Evolutionary conservation across 2,888 invertebrate species (phyloP), one percentile per base, ranked within the genome.

Genomic region (Drosophila nr. perissopoda): DNA sequence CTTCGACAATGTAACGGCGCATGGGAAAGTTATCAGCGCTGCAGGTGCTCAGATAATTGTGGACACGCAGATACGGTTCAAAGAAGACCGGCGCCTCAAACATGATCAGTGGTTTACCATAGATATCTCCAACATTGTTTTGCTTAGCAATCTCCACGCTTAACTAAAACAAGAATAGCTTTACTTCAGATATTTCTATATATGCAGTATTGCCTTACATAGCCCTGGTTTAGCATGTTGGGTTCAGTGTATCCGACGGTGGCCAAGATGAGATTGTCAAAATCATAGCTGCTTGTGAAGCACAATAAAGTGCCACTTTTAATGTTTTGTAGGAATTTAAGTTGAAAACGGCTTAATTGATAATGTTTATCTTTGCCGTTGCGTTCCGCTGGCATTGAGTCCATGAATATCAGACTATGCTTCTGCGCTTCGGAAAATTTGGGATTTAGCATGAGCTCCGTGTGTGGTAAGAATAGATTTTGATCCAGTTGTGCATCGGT

Each of bases 71-170:
- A 90, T 97, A 97, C 0, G 97, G 96, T 88, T 97, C 97, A 90
- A 97, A 97, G 92, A 96, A 98, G 0, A 96, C 95, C 59, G 95
- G 95, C 60, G 96, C 96, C 91, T 97, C 97, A 3, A 96, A 94
- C 96, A 97, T 96, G 0, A 95, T 86, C 71, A 94, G 95, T 0
- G 93, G 91, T 0, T 92, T 91, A 31, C 88, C 82, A 62, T 93
- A 91, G 53, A 93, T 90, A 29, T 83, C 81, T 2, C 91, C 88
- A 31, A 92, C 83, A 66, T 93, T 92, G 42, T 87, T 83, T 42
- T 92, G 92, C 27, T 82, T 90, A 4, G 88, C 76, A 59, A 93
- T 92, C 78, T 92, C 91, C 33, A 93, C 91, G 61, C 91, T 87
- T 57, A 93, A 78, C 91, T 93, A 49, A 36, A 76, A 49, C 6